Conservation (phyloP, 2,888 invertebrate species). For the Gonocerus acuteangulatus region DNA sequence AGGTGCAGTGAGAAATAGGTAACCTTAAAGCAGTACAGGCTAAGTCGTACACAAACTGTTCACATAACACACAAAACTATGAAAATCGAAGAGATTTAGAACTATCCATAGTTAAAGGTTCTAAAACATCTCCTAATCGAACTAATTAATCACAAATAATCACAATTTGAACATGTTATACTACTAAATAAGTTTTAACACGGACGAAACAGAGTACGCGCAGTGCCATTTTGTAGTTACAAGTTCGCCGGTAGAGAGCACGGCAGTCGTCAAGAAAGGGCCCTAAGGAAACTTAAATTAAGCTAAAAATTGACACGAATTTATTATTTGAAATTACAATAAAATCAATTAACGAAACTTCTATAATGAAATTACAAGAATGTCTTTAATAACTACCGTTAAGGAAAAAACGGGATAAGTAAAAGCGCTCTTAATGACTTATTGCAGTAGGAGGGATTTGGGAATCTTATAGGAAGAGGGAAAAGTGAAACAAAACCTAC, state of each 20-base stretch:
- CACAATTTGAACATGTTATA: not conserved
- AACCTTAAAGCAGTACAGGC: slow-evolving; percentile 24
- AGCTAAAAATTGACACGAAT: not conserved
- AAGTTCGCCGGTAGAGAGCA: slow-evolving; percentile 28
- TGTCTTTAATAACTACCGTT: no score
- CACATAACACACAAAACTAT: slow-evolving; percentile 7
- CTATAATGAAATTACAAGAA: no score
- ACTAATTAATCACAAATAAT: not conserved
- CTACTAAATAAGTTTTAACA: slow-evolving; percentile 28
- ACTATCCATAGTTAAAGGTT: not conserved
- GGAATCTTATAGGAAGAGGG: no score
- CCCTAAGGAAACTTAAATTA: slow-evolving; percentile 22
- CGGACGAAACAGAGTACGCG: slow-evolving; percentile 31
- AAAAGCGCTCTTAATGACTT: no score
- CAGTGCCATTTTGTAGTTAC: slow-evolving; percentile 33
- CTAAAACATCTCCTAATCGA: not conserved
- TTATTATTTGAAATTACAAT: no score
- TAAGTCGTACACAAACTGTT: slow-evolving; percentile 25
- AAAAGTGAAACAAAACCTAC: no score
- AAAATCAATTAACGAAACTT: no score
- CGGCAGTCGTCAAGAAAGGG: slow-evolving; percentile 26
- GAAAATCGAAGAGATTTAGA: not conserved
- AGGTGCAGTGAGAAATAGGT: slow-evolving; percentile 1
- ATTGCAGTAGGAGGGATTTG: no score
- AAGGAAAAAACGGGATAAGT: no score